Conservation (phyloP, 2,113 vertebrate species). For the Trematocara macrostoma region DNA sequence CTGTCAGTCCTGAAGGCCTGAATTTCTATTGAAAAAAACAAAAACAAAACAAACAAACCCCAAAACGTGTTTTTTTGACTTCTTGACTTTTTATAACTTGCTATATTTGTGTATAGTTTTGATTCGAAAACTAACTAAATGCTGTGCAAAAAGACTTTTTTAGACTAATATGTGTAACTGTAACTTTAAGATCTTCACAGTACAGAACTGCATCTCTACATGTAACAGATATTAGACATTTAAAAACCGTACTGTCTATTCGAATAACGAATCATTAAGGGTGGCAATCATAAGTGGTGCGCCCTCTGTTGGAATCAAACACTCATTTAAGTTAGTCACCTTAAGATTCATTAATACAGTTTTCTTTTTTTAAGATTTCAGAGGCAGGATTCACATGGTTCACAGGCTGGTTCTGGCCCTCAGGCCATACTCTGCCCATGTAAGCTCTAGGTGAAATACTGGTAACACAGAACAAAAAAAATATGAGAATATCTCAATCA, state of each 20-base stretch:
- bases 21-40: not conserved
- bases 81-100: not conserved
- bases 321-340: not conserved
- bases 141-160: not conserved
- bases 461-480: not conserved
- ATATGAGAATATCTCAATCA: not conserved
- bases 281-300: not conserved
- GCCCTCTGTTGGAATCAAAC: not conserved
- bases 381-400: not conserved
- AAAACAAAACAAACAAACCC: not conserved
- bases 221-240: not conserved
- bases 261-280: not conserved
- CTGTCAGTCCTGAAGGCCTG: not conserved
- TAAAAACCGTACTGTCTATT: not conserved
- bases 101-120: not conserved
- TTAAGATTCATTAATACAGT: not conserved
- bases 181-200: not conserved
- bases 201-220: not conserved
- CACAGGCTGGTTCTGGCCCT: not conserved
- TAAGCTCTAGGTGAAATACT: not conserved
- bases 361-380: not conserved
- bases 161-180: rapidly evolving
- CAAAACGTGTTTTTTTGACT: not conserved
- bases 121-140: not conserved
- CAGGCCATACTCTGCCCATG: not conserved